phyloP scores from a whole-genome alignment of 2,888 invertebrate species.

The Stramonita haemastoma region DNA sequence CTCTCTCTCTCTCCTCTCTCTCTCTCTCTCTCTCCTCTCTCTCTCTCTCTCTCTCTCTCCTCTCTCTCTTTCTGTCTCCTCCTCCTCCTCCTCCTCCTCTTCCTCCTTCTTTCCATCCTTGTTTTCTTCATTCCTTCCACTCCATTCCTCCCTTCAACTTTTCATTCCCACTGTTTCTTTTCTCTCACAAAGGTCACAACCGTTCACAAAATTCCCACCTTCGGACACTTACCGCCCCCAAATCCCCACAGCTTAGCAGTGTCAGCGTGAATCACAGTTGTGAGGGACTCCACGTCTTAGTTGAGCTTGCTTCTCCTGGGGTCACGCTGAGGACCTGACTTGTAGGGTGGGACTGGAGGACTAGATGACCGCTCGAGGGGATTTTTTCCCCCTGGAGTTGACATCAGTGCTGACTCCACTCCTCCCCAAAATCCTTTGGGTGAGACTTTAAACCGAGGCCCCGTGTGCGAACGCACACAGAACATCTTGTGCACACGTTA shows the following conservation, averaged over 20 bases:
- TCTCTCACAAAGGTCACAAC: no score
- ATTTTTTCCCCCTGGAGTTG: no score
- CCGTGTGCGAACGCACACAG: no score
- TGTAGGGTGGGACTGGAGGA: not conserved
- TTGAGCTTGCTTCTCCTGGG: not conserved
- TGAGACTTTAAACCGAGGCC: no score
- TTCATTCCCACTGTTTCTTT: no score
- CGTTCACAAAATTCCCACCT: not conserved
- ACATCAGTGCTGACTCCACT: no score
- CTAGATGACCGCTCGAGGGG: not conserved
- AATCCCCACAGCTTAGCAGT: not conserved
- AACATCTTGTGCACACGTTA: no score
- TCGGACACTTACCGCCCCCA: not conserved
- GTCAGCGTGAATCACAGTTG: conserved; percentile 4
- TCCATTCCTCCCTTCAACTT: not conserved
- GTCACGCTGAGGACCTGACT: not conserved
- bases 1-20: not conserved
- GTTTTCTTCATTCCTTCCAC: not conserved
- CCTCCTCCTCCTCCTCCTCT: not conserved
- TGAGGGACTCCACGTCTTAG: not conserved
- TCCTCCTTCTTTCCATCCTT: not conserved
- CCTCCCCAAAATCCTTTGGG: no score
- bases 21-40: not conserved
- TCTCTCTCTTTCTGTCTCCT: not conserved
- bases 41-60: not conserved